These are phyloP conservation scores for Blomia tropicalis DNA, from an alignment of 2,888 invertebrate genomes.

Conservation along the genomic window DNA sequence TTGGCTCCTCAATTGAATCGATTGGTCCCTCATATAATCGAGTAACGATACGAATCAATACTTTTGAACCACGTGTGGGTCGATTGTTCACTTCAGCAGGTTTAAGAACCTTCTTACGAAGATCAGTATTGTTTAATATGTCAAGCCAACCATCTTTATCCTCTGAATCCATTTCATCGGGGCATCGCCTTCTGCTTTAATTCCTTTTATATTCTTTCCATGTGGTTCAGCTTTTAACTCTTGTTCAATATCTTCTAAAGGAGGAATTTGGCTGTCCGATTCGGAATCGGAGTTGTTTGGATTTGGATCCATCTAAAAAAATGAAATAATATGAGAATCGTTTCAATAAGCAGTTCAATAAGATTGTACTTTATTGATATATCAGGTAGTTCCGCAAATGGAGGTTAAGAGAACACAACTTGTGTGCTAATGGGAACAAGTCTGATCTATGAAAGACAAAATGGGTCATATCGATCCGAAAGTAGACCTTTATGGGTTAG, in stretches of 20 bases:
- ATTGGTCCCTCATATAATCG: not conserved
- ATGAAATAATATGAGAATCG: no score
- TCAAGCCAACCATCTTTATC: slow-evolving; percentile 48
- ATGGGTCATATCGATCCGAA: no score
- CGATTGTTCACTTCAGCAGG: not conserved
- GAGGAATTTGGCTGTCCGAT: slow-evolving; percentile 3
- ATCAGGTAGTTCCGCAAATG: not conserved
- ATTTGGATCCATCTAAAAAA: not conserved
- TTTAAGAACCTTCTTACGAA: slow-evolving; percentile 43
- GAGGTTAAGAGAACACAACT: no score
- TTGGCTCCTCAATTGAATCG: not conserved
- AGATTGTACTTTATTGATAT: no score
- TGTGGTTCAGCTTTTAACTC: not conserved
- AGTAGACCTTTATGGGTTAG: no score
- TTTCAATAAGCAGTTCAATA: no score
- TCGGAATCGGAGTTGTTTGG: not conserved
- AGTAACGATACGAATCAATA: slow-evolving; percentile 20
- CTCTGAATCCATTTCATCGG: slow-evolving; percentile 24
- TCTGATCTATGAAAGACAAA: no score
- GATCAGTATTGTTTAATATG: slow-evolving; percentile 58
- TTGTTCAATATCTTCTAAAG: slow-evolving; percentile 16
- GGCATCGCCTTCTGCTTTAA: slow-evolving; percentile 16
- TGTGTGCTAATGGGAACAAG: no score
- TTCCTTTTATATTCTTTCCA: slow-evolving; percentile 16
- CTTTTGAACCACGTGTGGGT: slow-evolving; percentile 22